Conservation (phyloP, 2,113 vertebrate species). For the Notiomystis cincta region DNA sequence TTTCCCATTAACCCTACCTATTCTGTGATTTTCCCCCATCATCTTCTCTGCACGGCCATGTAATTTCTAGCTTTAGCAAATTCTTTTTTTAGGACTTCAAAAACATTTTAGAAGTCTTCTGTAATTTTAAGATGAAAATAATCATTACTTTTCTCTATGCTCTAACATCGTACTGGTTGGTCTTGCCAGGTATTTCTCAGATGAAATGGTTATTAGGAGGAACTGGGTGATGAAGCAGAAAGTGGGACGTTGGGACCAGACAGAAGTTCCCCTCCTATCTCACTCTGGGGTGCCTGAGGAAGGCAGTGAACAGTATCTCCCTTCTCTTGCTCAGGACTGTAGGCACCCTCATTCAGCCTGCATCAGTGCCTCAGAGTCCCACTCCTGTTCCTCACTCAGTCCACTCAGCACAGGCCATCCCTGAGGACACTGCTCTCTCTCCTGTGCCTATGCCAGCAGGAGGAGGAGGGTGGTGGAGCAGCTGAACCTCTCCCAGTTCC, state of each 20-base stretch:
- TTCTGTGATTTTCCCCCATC: neutral
- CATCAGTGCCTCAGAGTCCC: neutral
- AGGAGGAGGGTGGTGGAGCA: fast-evolving
- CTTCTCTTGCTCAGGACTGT: neutral
- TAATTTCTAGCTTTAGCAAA: neutral
- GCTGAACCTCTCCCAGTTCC: neutral
- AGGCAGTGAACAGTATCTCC: neutral
- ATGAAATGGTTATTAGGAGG: neutral
- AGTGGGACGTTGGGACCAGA: neutral
- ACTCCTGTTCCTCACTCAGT: fast-evolving
- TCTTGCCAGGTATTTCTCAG: neutral
- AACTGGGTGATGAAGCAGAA: neutral
- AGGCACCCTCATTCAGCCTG: neutral
- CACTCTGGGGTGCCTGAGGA: neutral
- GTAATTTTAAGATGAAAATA: neutral
- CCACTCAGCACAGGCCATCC: neutral
- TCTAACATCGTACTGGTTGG: fast-evolving
- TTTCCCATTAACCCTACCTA: neutral
- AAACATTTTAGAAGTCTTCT: neutral
- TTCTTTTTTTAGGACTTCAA: neutral
- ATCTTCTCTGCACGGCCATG: neutral
- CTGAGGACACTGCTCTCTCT: neutral
- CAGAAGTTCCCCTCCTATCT: neutral
- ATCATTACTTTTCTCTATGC: neutral
- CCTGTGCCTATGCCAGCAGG: fast-evolving